Base-by-base conservation (phyloP, 2,797 vertebrate species). In the Potorous gilbertii region DNA sequence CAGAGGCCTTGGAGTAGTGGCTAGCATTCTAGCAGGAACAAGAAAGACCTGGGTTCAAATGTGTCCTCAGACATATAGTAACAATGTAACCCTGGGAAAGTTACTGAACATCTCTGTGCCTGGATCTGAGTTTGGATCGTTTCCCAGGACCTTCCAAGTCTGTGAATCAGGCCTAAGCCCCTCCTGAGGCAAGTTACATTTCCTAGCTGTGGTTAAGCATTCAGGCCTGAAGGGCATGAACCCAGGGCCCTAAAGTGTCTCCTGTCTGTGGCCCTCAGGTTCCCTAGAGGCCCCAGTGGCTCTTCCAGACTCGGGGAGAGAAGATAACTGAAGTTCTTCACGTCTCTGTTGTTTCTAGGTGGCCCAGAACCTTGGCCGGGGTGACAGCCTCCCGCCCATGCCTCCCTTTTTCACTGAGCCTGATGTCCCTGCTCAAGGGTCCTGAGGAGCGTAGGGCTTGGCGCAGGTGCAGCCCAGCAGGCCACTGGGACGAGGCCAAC, bases 311-410 rank as follows among this genome's bases (percentile, higher is more conserved):
- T 54, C 24, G 5, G 21, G 6, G 29, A n/a, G 4, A 21, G 54
- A 18, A 54, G 62, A 31, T 55, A 8, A 0, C 56, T 93, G 5
- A 3, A 94, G 21, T 54, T 94, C 13, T 18, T 81, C 91, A 89
- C 16, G 40, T 87, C 24, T 50, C 10, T 96, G 27, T n/a, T 97
- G 56, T 90, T 97, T 91, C 0, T 98, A 99, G 99, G 98, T 99
- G 99, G 99, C 99, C 99, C 91, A 99, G 99, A 98, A 99, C 99
- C 56, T 97, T 99, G 95, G 99, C 99, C 0, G 99, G 99, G n/a
- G 98, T 99, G 96, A 98, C 99, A 74, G 99, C 99, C 96, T 99
- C 99, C 97, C 98, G 99, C 74, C 98, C 99, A 12, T 99, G 99
- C 74, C 98, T 98, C 24, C 98, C 98, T 1, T 98, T 99, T 92